These are phyloP conservation scores for Lysiphlebus fabarum DNA, from an alignment of 1,140 invertebrate genomes.

Conservation along the genomic window DNA sequence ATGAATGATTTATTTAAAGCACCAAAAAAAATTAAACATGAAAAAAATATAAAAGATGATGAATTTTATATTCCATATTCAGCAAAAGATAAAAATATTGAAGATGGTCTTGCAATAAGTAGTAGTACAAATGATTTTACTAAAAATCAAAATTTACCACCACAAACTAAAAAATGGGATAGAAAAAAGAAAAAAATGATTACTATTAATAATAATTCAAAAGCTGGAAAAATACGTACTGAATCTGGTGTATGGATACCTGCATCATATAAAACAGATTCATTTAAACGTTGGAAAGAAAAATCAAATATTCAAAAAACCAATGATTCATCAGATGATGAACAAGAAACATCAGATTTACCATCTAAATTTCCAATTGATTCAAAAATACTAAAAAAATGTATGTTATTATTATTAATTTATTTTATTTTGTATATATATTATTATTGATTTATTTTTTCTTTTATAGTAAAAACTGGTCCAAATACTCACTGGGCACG, in stretches of 20 bases:
- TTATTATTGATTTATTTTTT: slow-evolving; percentile 19
- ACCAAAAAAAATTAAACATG: slow-evolving; percentile 56
- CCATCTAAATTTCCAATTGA: slow-evolving; percentile 34
- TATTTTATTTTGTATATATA: no score
- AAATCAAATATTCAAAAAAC: slow-evolving; percentile 70
- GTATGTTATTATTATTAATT: no score
- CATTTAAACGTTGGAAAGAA: slow-evolving; percentile 85
- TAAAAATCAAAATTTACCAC: slow-evolving; percentile 75
- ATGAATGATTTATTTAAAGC: slow-evolving; percentile 58
- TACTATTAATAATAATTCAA: slow-evolving; percentile 62
- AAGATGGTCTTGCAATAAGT: slow-evolving; percentile 79
- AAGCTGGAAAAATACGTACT: slow-evolving; percentile 82
- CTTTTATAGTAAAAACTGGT: slow-evolving; percentile 41
- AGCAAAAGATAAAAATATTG: slow-evolving; percentile 81
- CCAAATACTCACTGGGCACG: slow-evolving; percentile 59
- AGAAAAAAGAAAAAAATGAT: slow-evolving; percentile 91
- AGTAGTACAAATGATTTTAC: slow-evolving; percentile 71
- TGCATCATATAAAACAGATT: slow-evolving; percentile 87
- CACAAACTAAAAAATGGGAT: slow-evolving; percentile 76
- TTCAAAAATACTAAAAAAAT: no score
- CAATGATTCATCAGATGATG: slow-evolving; percentile 58
- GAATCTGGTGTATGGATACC: slow-evolving; percentile 93
- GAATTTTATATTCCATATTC: slow-evolving; percentile 86
- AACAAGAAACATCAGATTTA: no score
- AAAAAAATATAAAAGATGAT: slow-evolving; percentile 59